phyloP scores from a whole-genome alignment of 92 coral and sea anemone genomes.

The Muricea muricata region DNA sequence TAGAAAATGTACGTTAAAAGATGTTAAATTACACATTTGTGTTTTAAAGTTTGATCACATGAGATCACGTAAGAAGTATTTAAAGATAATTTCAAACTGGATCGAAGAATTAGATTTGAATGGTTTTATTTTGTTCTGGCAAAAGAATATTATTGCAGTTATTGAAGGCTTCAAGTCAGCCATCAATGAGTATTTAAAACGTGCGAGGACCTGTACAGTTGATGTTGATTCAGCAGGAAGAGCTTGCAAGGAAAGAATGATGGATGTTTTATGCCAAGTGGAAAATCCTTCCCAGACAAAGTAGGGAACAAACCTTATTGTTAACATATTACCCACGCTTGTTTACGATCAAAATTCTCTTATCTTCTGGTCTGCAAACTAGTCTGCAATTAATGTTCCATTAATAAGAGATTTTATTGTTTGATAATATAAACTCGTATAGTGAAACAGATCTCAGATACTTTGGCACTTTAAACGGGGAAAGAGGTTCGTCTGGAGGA shows the following conservation, averaged over 20 bases:
- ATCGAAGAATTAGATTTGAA: constrained; percentile 66
- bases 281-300: constrained; percentile 22
- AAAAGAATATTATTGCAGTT: constrained; percentile 69
- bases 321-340: not conserved
- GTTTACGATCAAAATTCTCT: too few relatives aligned
- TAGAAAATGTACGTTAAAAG: not conserved
- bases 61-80: constrained; percentile 77
- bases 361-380: too few relatives aligned
- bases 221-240: constrained; percentile 88
- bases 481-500: too few relatives aligned
- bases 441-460: too few relatives aligned
- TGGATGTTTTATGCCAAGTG: constrained; percentile 63
- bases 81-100: constrained; percentile 77
- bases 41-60: constrained; percentile 83
- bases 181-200: constrained; percentile 72
- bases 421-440: too few relatives aligned
- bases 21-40: constrained; percentile 30
- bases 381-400: too few relatives aligned
- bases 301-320: not conserved
- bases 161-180: constrained; percentile 64
- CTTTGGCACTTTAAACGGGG: too few relatives aligned
- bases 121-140: constrained; percentile 69
- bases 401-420: too few relatives aligned
- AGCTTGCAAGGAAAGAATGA: constrained; percentile 94
- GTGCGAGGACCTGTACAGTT: constrained; percentile 75